Conservation (phyloP, 2,888 invertebrate genomes). For the Phengaris arion region DNA sequence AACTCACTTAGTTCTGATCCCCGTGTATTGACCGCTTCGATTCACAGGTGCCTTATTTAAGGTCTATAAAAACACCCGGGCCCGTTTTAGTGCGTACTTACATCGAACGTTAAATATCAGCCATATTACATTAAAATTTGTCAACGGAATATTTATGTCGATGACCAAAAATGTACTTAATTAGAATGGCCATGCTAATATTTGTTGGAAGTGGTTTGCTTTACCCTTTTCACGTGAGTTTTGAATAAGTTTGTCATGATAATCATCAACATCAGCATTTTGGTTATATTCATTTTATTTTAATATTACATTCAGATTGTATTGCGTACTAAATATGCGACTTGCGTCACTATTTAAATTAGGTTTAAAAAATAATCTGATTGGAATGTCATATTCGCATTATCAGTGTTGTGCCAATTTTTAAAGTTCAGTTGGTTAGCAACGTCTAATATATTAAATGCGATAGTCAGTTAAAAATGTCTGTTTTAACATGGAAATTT, state of each 20-base stretch:
- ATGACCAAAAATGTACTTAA: constrained; percentile 26
- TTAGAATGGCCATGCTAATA: constrained; percentile 28
- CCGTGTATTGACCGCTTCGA: constrained; percentile 48
- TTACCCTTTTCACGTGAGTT: constrained; percentile 2
- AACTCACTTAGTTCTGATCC: constrained; percentile 8
- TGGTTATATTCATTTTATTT: neutral
- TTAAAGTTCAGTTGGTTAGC: neutral
- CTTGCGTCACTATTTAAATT: neutral
- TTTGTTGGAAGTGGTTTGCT: constrained; percentile 11
- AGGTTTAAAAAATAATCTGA: neutral
- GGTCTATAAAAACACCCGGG: constrained; percentile 49
- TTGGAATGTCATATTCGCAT: neutral
- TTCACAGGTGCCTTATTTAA: constrained; percentile 54
- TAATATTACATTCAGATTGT: neutral
- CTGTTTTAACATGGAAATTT: neutral
- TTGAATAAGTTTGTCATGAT: constrained; percentile 1
- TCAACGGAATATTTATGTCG: constrained; percentile 33
- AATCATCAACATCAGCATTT: neutral
- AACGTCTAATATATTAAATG: neutral
- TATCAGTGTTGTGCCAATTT: neutral
- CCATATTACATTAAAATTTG: constrained; percentile 37
- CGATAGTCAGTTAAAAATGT: neutral
- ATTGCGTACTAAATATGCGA: neutral
- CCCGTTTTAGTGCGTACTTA: constrained; percentile 41
- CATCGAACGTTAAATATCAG: constrained; percentile 33